These are phyloP conservation scores for Ormyrus rosae DNA, from an alignment of 2,888 invertebrate species.

Conservation along the genomic window DNA sequence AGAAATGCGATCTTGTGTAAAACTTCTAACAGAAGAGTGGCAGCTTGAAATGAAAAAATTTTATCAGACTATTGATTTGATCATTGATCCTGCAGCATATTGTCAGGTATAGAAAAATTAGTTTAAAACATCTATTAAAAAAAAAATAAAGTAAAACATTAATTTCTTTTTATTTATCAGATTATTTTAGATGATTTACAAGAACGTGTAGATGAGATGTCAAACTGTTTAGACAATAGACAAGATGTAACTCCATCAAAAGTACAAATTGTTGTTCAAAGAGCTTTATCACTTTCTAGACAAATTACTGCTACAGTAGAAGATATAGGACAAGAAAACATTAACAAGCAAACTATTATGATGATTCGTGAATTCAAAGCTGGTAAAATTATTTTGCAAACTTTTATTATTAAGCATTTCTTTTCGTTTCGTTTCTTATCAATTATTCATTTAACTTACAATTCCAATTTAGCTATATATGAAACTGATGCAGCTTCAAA, in stretches of 20 bases:
- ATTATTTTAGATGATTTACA: slow-evolving; percentile 72
- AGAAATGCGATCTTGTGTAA: slow-evolving; percentile 76
- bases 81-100: slow-evolving; percentile 84
- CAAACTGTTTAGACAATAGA: slow-evolving; percentile 69
- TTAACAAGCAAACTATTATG: slow-evolving; percentile 71
- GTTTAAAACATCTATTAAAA: too few species aligned
- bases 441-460: too few species aligned
- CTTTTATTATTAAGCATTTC: neutral
- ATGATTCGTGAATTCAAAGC: slow-evolving; percentile 72
- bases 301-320: slow-evolving; percentile 70
- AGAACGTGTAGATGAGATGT: slow-evolving; percentile 67
- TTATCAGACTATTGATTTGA: slow-evolving; percentile 79
- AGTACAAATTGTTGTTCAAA: slow-evolving; percentile 69
- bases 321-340: slow-evolving; percentile 70
- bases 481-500: slow-evolving; percentile 71
- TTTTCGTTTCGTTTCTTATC: neutral
- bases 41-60: slow-evolving; percentile 79
- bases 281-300: slow-evolving; percentile 67
- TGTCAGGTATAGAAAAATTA: slow-evolving; percentile 77
- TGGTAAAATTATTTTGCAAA: slow-evolving; percentile 61
- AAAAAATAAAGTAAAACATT: too few species aligned
- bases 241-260: slow-evolving; percentile 67
- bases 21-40: slow-evolving; percentile 80
- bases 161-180: slow-evolving; percentile 56
- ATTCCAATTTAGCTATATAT: slow-evolving; percentile 65